A percentile compares a stretch with the other conserved stretches of the same genome.
phyloP scores from a whole-genome alignment of 2,888 invertebrate genomes.

The Cynaeus angustus region DNA sequence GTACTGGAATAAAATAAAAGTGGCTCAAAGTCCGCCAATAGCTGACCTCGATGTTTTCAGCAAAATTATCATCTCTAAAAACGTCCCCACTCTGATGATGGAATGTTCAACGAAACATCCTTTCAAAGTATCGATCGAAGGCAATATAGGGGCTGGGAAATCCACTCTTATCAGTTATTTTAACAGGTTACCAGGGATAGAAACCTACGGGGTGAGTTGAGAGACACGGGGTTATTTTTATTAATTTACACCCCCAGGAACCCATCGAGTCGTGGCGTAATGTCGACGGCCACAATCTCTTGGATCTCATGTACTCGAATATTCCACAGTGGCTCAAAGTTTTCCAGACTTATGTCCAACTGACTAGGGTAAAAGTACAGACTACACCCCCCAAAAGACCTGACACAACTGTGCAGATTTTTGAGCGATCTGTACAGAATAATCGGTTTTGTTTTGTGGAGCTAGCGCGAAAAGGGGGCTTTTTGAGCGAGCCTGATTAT shows the following conservation, averaged over 20 bases:
- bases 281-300: slow-evolving; percentile 84
- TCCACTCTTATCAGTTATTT: slow-evolving; percentile 70
- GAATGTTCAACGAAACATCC: slow-evolving; percentile 60
- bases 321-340: slow-evolving; percentile 88
- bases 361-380: slow-evolving; percentile 91
- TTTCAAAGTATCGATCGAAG: slow-evolving; percentile 71
- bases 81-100: slow-evolving; percentile 11
- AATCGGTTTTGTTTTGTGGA: slow-evolving; percentile 87
- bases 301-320: slow-evolving; percentile 91
- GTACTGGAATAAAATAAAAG: slow-evolving; percentile 4
- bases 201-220: slow-evolving; percentile 68
- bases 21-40: neutral
- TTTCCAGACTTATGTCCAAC: slow-evolving; percentile 93
- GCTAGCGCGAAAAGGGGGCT: slow-evolving; percentile 80
- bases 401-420: slow-evolving; percentile 84
- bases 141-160: slow-evolving; percentile 72
- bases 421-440: slow-evolving; percentile 92
- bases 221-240: neutral
- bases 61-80: no score
- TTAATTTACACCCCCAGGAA: slow-evolving; percentile 72
- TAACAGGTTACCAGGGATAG: slow-evolving; percentile 65
- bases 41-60: neutral
- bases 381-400: slow-evolving; percentile 73
- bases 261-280: slow-evolving; percentile 92
- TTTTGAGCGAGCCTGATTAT: slow-evolving; percentile 84